Evolutionary conservation across 2,888 invertebrate species (phyloP), one percentile per base, ranked within the genome.

Genomic region (Galeruca laticollis): DNA sequence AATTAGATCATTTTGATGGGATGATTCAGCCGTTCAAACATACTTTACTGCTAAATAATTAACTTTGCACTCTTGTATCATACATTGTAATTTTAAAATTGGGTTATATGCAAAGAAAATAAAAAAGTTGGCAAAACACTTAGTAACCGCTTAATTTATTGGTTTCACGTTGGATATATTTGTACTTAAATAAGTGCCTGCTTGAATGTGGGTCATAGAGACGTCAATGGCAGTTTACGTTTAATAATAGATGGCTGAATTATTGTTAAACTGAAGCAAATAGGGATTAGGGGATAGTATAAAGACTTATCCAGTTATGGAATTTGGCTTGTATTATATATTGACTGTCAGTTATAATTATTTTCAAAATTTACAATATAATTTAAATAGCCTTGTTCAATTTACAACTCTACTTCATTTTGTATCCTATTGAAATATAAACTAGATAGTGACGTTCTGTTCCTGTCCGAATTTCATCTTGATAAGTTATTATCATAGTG

Each of bases 101-200:
- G 47, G 56, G 26, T 33, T 68, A 47, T 33, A 33, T 43, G 15
- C 10, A 10, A 13, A 52, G 54, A 35, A 59, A 60, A 37, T 63
- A 33, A 52, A 59, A 33, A 64, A 37, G 52, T 60, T 64, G 64
- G 63, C 69, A 69, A 31, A 21, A 33, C 35, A 18, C 60, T 63
- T 54, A 51, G 52, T 60, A n/a, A 33, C 20, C 26, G 33, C 21
- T 69, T 54, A 64, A 43, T 63, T 69, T 64, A 43, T n/a, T n/a
- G 26, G 51, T 26, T 37, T 10, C 15, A 57, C 49, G 68, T 69
- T 51, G 59, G 26, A 61, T 26, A 20, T 9, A 15, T 60, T 60
- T 31, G n/a, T 59, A 11, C 10, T 35, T 51, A 11, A 26, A 26
- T 26, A 26, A 26, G 6, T 26, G 26, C 26, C 26, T 62, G 8